Evolutionary conservation across 2,113 vertebrate species (phyloP).

Genomic region (Numenius arquata): DNA sequence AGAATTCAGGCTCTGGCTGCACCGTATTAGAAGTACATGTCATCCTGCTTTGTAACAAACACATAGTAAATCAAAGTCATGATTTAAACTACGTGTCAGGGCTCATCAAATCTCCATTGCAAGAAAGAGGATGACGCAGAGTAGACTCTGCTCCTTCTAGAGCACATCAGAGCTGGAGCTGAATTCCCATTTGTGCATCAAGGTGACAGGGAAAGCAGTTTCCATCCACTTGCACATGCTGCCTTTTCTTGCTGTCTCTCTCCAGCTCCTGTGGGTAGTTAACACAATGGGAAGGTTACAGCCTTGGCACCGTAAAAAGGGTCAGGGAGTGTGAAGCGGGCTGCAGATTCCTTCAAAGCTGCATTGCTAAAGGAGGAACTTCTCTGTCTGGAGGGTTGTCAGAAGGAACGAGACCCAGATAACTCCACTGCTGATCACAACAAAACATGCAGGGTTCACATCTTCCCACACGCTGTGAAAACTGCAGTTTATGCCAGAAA

Average conservation of each 20-base stretch:
- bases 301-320: not conserved
- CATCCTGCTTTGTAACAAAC: not conserved
- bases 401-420: not conserved
- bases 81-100: not conserved
- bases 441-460: not conserved
- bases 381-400: not conserved
- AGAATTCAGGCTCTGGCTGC: not conserved
- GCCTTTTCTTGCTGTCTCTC: not conserved
- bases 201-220: not conserved
- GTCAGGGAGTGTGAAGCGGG: constrained; percentile 14
- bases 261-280: not conserved
- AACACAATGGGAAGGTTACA: constrained; percentile 19
- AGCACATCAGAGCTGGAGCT: not conserved
- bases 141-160: not conserved
- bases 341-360: not conserved
- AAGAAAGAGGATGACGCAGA: not conserved
- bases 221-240: not conserved
- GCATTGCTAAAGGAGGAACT: not conserved
- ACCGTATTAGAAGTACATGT: not conserved
- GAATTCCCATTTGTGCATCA: not conserved
- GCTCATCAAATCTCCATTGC: not conserved
- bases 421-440: not conserved
- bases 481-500: not conserved
- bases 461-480: not conserved
- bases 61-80: not conserved